Percentiles rank a stretch among this genome's conserved stretches.
These are phyloP conservation scores for Cheilosia impressa DNA, from an alignment of 2,888 invertebrate genomes.

Conservation along the genomic window DNA sequence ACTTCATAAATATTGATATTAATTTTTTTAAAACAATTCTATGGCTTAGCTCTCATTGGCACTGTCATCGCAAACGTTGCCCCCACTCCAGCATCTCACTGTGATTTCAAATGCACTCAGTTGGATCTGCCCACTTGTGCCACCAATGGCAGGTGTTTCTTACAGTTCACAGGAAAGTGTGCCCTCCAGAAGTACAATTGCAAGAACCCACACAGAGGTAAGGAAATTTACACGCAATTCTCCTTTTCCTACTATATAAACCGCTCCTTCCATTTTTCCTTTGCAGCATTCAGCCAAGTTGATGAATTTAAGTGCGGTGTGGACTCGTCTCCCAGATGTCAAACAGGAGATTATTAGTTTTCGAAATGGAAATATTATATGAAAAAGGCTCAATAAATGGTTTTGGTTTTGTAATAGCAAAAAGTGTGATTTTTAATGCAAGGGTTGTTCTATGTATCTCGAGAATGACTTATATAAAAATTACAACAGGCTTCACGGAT, in stretches of 20 bases:
- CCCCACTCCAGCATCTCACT: constrained; percentile 58
- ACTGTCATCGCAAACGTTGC: constrained; percentile 12
- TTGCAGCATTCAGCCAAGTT: constrained; percentile 31
- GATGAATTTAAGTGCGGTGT: constrained; percentile 32
- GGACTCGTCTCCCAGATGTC: constrained; percentile 39
- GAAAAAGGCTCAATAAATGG: no score
- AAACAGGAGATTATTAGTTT: constrained; percentile 20
- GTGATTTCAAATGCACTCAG: constrained; percentile 77
- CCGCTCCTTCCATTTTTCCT: no score
- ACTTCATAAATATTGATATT: no score
- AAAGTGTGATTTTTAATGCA: no score
- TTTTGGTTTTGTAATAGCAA: no score
- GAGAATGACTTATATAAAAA: no score
- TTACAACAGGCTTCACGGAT: no score
- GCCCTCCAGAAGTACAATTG: constrained; percentile 79
- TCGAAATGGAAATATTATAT: no score
- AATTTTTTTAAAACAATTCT: no score
- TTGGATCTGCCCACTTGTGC: constrained; percentile 78
- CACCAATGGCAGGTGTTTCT: constrained; percentile 79
- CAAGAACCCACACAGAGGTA: constrained; percentile 77
- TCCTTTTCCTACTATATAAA: no score
- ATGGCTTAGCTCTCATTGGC: constrained; percentile 13
- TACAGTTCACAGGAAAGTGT: constrained; percentile 78
- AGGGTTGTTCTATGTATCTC: no score
- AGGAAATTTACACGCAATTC: no score